Conservation (phyloP, 2,888 invertebrate species). For the Labia minor region DNA sequence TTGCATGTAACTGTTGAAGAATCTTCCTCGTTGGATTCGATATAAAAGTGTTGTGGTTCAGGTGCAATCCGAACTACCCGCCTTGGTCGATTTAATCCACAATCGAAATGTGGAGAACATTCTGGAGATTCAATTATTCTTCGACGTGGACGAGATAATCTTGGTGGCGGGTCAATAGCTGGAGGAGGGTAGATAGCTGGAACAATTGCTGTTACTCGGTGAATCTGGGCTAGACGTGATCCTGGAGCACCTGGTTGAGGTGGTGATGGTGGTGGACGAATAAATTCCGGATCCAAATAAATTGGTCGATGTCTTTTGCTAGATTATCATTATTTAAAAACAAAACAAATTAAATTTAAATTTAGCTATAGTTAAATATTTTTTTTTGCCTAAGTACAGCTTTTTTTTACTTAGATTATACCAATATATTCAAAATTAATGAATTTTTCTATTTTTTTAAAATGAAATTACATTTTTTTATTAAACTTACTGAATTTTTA, state of each 20-base stretch:
- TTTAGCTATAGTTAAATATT: too few species aligned
- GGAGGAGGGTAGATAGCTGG: neutral
- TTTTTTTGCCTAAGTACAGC: too few species aligned
- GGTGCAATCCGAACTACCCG: neutral
- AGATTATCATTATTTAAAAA: too few species aligned
- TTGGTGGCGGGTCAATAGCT: neutral
- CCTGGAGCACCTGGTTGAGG: neutral
- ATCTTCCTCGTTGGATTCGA: neutral
- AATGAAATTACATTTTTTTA: too few species aligned
- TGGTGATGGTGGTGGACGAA: neutral
- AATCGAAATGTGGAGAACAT: neutral
- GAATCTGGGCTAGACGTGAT: neutral
- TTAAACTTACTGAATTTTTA: too few species aligned
- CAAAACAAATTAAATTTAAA: too few species aligned
- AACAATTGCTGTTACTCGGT: neutral
- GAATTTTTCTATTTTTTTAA: too few species aligned
- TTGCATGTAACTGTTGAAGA: neutral
- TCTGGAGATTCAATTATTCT: neutral
- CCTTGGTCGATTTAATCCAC: neutral
- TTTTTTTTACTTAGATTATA: too few species aligned
- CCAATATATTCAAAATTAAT: too few species aligned
- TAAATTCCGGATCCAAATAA: neutral
- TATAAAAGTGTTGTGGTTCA: neutral
- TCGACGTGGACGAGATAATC: neutral
- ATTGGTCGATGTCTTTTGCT: neutral